Conservation (phyloP, 2,113 vertebrate species). For the Meles meles region DNA sequence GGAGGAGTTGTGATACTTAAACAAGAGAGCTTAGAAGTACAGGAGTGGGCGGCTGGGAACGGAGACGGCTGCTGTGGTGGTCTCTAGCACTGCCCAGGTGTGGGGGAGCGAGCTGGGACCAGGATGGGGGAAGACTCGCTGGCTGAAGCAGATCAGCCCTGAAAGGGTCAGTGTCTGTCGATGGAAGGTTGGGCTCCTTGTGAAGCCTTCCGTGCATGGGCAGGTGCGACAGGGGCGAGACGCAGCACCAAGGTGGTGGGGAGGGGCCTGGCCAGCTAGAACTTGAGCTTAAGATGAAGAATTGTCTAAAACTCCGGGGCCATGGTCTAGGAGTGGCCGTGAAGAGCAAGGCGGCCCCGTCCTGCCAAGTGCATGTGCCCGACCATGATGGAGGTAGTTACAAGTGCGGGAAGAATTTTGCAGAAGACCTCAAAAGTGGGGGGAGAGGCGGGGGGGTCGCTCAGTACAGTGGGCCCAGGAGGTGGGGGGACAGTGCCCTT, state of each 20-base stretch:
- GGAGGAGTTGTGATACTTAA: not conserved
- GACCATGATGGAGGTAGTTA: not conserved
- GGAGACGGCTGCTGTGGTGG: not conserved
- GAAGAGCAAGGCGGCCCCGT: not conserved
- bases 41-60: not conserved
- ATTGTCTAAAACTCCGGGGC: not conserved
- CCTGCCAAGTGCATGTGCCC: not conserved
- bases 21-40: not conserved
- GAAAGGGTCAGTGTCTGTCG: not conserved
- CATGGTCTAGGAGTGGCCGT: not conserved
- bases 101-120: not conserved
- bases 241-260: not conserved
- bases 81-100: not conserved
- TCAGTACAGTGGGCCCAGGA: not conserved
- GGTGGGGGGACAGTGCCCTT: not conserved
- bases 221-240: not conserved
- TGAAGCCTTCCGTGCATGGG: not conserved
- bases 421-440: not conserved
- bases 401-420: not conserved
- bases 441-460: not conserved
- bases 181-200: not conserved
- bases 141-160: accelerated
- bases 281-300: not conserved
- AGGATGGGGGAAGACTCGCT: accelerated
- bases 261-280: not conserved